Evolutionary conservation across 2,113 vertebrate species (phyloP).

Genomic region (Microcebus lehilahytsara): DNA sequence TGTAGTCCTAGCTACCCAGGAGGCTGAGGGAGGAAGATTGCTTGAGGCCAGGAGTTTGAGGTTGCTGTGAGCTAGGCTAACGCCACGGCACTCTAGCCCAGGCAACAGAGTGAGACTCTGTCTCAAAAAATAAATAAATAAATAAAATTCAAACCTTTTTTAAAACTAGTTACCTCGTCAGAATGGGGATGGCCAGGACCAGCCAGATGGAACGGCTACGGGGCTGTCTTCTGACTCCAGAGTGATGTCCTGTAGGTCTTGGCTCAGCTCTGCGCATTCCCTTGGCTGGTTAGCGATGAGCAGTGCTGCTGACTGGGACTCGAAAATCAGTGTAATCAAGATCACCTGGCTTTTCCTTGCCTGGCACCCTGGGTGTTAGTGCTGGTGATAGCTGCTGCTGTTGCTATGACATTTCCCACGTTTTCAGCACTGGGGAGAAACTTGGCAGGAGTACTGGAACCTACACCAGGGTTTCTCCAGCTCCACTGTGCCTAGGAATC

Average conservation of each 20-base stretch:
- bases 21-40: too few relatives aligned
- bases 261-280: neutral
- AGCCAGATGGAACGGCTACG: neutral
- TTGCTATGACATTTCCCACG: too few relatives aligned
- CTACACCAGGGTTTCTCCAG: neutral
- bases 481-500: too few relatives aligned
- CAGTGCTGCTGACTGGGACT: neutral
- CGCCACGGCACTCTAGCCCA: too few relatives aligned
- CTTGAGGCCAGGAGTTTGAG: too few relatives aligned
- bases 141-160: neutral
- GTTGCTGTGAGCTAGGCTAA: too few relatives aligned
- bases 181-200: neutral
- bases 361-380: neutral
- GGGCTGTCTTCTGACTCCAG: constrained; percentile 4
- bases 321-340: neutral
- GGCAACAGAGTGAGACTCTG: too few relatives aligned
- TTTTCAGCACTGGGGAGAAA: neutral
- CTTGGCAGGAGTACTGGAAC: neutral
- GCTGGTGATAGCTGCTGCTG: neutral
- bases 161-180: constrained; percentile 22
- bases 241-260: neutral
- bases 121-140: too few relatives aligned
- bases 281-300: neutral
- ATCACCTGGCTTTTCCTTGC: fast-evolving
- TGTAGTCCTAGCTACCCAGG: too few relatives aligned